Evolutionary conservation across 2,113 vertebrate genomes (phyloP), one percentile per base, ranked within the genome.

Genomic region (Tachysurus vachellii): DNA sequence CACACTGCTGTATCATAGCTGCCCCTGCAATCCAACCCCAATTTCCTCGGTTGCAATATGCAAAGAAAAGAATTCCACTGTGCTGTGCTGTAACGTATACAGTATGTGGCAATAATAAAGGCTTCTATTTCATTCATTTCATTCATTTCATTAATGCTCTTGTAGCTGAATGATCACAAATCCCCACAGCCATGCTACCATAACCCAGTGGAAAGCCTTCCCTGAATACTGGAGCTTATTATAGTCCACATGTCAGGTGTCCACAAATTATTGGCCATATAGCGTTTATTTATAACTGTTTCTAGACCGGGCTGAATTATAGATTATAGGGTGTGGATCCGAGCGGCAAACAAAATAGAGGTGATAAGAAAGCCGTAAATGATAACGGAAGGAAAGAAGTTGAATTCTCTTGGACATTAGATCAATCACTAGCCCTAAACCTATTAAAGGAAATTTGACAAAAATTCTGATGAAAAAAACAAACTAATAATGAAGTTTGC

Each of bases 351-450:
- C 88, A 91, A 85, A 82, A 19, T 1, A 85, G 88, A 89, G 85
- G 86, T 88, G 61, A 12, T 84, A 94, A 92, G 93, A 92, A 93
- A 57, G 53, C 7, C 5, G 3, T 19, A 31, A 21, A 53, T 54
- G 13, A 19, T 4, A 70, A 70, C 31, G 92, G 88, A 91, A 92
- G 91, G 91, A 94, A 90, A 92, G 85, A 53, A n/a, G 17, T 53
- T 26, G 44, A 36, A 47, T 80, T 36, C 50, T 66, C 23, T 79
- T 44, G 17, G n/a, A 59, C 10, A 26, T 59, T 44, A 54, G 13
- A 44, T 14, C 7, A 47, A 73, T 44, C 8, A 44, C 11, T 75
- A 6, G 16, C 10, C 44, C 31, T 79, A 7, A 71, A 71, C 31
- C 13, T 68, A 68, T 28, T 66, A 0, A 66, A 36, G 50, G 9